Percentiles rank a stretch among this genome's conserved stretches.
Evolutionary conservation across 2,888 invertebrate species (phyloP).

Genomic region (Hololepta plana): DNA sequence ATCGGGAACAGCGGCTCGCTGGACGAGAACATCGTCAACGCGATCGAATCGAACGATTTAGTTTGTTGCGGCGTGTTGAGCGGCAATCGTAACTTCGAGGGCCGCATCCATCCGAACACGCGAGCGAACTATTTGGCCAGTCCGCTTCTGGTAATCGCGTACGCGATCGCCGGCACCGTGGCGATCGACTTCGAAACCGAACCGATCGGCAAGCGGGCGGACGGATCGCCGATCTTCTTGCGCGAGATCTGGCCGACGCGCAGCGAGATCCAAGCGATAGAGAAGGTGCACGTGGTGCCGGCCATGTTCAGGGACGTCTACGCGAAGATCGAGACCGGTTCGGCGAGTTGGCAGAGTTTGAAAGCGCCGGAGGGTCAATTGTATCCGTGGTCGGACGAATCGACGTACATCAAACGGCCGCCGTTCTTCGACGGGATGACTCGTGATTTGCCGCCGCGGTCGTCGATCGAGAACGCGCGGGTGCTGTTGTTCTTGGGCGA

Average conservation of each 20-base stretch:
- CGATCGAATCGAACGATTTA: slow-evolving; percentile 82
- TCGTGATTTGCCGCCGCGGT: slow-evolving; percentile 40
- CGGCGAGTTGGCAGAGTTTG: slow-evolving; percentile 67
- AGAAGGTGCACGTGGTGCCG: slow-evolving; percentile 78
- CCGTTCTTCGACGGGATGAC: slow-evolving; percentile 70
- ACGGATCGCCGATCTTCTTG: slow-evolving; percentile 66
- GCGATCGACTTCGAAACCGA: slow-evolving; percentile 87
- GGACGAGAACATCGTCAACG: slow-evolving; percentile 76
- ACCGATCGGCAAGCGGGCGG: slow-evolving; percentile 46
- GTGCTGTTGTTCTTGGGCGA: slow-evolving; percentile 81
- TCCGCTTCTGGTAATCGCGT: slow-evolving; percentile 93
- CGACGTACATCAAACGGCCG: slow-evolving; percentile 91
- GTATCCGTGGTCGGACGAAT: slow-evolving; percentile 79
- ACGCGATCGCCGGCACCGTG: slow-evolving; percentile 89
- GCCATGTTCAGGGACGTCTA: slow-evolving; percentile 94
- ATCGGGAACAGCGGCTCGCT: slow-evolving; percentile 97
- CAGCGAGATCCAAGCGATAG: slow-evolving; percentile 75
- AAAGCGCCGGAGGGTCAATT: slow-evolving; percentile 62
- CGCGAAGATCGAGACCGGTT: slow-evolving; percentile 67
- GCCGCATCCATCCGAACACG: slow-evolving; percentile 91
- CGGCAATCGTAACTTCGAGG: slow-evolving; percentile 97
- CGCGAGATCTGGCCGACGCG: slow-evolving; percentile 92
- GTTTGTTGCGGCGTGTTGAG: slow-evolving; percentile 93
- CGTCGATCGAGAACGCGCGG: slow-evolving; percentile 51
- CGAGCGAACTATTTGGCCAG: slow-evolving; percentile 95